Conservation (phyloP, 2,888 invertebrate species). For the Sthenelais limicola region DNA sequence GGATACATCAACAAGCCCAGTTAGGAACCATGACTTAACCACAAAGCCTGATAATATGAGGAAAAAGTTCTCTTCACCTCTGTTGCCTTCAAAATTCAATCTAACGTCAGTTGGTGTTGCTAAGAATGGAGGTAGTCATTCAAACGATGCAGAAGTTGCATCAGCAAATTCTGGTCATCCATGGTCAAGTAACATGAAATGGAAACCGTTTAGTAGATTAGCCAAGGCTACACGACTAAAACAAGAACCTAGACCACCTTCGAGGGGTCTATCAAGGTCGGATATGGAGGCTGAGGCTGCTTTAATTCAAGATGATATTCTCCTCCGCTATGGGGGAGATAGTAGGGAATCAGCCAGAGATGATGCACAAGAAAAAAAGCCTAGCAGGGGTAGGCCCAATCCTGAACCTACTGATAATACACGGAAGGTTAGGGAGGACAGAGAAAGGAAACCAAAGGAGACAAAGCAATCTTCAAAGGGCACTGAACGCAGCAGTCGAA, state of each 20-base stretch:
- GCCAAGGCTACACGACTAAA: slow-evolving; percentile 8
- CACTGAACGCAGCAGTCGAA: no score
- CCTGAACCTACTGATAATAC: no score
- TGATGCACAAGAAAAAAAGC: no score
- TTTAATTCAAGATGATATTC: slow-evolving; percentile 18
- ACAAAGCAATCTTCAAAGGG: no score
- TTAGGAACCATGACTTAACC: neutral
- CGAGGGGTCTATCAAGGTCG: slow-evolving; percentile 13
- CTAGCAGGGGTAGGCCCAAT: no score
- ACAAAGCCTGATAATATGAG: slow-evolving; percentile 6
- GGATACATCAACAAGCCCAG: neutral
- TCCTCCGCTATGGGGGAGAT: slow-evolving; percentile 7
- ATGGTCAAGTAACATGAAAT: neutral
- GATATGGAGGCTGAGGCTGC: slow-evolving; percentile 16
- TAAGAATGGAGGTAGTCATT: neutral
- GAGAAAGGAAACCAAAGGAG: no score
- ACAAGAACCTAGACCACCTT: slow-evolving; percentile 1
- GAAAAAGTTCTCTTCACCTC: slow-evolving; percentile 12
- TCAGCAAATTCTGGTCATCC: neutral
- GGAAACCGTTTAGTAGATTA: slow-evolving; percentile 21
- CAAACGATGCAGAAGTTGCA: neutral
- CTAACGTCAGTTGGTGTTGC: slow-evolving; percentile 20
- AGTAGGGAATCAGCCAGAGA: no score
- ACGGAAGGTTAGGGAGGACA: no score
- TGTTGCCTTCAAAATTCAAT: slow-evolving; percentile 23